A percentile compares a stretch with the other conserved stretches of the same genome.
These are phyloP conservation scores for Pocillopora damicornis DNA, from an alignment of 64 coral and sea anemone species.

Conservation along the genomic window DNA sequence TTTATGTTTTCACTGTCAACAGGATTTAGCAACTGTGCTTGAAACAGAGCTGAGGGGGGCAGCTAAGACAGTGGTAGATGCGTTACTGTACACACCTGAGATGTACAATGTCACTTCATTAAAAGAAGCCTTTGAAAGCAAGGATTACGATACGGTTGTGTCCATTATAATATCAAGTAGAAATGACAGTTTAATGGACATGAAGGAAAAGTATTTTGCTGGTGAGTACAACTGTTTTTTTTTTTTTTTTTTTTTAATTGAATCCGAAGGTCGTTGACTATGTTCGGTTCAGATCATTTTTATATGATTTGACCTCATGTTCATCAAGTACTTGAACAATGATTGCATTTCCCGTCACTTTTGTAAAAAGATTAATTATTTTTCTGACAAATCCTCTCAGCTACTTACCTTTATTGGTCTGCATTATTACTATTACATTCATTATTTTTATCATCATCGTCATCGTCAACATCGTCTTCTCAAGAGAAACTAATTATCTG, in stretches of 20 bases:
- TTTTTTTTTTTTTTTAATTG: not conserved
- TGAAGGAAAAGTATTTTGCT: slow-evolving; percentile 10
- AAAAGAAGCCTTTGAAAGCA: slow-evolving; percentile 37
- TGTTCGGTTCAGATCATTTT: no score
- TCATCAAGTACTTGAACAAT: no score
- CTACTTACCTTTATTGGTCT: no score
- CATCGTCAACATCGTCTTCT: no score
- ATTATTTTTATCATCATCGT: no score
- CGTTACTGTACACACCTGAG: slow-evolving; percentile 33
- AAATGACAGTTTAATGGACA: slow-evolving; percentile 13
- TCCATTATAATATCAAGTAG: slow-evolving; percentile 56
- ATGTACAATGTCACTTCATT: slow-evolving; percentile 45
- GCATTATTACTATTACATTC: no score
- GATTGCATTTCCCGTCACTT: no score
- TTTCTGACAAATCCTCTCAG: no score
- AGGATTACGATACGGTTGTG: slow-evolving; percentile 40
- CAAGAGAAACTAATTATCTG: no score
- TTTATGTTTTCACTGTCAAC: not conserved
- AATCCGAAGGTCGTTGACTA: no score
- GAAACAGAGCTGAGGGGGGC: slow-evolving; percentile 40
- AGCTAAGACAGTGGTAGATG: slow-evolving; percentile 31
- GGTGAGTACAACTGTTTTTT: not conserved
- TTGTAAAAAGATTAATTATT: no score
- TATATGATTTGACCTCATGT: no score
- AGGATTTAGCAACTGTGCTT: slow-evolving; percentile 38